phyloP scores from a whole-genome alignment of 2,113 vertebrate genomes.

The Lagopus leucura region DNA sequence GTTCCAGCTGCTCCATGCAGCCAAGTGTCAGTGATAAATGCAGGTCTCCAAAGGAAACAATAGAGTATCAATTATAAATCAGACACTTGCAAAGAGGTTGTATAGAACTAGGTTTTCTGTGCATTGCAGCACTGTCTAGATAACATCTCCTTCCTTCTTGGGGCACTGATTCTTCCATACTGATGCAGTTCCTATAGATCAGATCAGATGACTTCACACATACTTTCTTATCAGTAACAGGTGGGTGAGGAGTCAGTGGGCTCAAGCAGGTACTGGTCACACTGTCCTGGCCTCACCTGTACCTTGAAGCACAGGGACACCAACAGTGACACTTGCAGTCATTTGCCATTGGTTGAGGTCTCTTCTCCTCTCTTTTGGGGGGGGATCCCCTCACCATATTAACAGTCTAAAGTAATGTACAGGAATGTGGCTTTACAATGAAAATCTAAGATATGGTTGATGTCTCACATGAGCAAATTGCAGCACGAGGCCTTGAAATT shows the following conservation, averaged over 20 bases:
- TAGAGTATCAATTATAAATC: conserved; percentile 40
- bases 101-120: background rate
- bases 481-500: background rate
- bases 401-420: background rate
- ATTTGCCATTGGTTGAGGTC: accelerated
- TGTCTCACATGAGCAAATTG: background rate
- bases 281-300: background rate
- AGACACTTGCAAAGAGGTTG: background rate
- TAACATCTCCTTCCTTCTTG: background rate
- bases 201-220: background rate
- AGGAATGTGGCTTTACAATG: background rate
- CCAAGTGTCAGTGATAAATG: conserved; percentile 46
- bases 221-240: background rate
- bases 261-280: accelerated
- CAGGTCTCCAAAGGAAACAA: conserved; percentile 52
- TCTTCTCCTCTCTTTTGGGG: background rate
- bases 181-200: background rate
- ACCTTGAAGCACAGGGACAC: background rate
- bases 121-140: background rate
- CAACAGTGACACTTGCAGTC: accelerated
- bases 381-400: background rate
- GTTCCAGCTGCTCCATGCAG: conserved; percentile 30
- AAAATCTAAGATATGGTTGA: background rate
- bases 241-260: background rate
- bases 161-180: background rate